Base-by-base conservation (phyloP, 1,140 invertebrate species). In the Epicauta chinensis region DNA sequence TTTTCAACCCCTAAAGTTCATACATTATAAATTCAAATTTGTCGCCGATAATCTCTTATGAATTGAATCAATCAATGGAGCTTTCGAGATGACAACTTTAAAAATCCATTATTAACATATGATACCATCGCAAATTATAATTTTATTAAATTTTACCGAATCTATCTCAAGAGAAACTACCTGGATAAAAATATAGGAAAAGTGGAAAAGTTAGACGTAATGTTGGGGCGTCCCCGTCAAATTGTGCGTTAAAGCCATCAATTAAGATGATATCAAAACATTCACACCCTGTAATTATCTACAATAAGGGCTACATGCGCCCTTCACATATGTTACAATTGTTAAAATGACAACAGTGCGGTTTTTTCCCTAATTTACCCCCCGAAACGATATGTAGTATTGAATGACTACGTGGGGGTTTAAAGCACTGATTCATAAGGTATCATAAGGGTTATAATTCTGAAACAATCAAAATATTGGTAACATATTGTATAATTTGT, bases 401-500 rank as follows among this genome's bases (percentile, higher is more conserved):
- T 16, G 16, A 38, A 37, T 47, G 31, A 16, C 2, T 17, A 11
- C 12, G 15, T 46, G 16, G 4, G 23, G 23, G 23, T 11, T 17
- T 47, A 16, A 37, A 30, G 34, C 45, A 47, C 45, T 47, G 45
- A 47, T 47, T 47, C 45, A 47, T 47, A 3, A 31, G 17, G 10
- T 47, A 37, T 23, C 32, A 13, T 47, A 38, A 23, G 45, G 45
- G 45, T 38, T 47, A 37, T 3, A 23, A 23, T 12, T 47, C 37
- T 16, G 45, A 29, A 23, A 36, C 45, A 47, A 47, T 47, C 34
- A 38, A 37, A 23, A 37, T 37, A 17, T 17, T 23, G 5, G 45
- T 38, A 47, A 47, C 45, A 47, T 47, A 47, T 47, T 47, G 45
- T 47, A n/a, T 47, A 47, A 47, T 47, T 47, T 47, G 45, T 47